Percentiles rank a stretch among this genome's conserved stretches.
phyloP scores from a whole-genome alignment of 35 echinoderm and acorn worm genomes.

The Patiria miniata region DNA sequence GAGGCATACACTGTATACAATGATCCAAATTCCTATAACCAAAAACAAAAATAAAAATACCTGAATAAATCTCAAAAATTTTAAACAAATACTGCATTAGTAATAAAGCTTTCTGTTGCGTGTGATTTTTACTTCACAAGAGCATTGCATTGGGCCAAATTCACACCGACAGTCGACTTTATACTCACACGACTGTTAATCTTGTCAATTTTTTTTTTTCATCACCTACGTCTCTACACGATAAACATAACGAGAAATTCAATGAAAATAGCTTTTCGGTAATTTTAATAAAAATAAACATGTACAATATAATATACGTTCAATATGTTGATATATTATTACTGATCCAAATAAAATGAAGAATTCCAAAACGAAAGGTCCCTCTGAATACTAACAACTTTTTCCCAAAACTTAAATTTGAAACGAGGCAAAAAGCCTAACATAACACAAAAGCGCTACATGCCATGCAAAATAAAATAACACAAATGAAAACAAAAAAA shows the following conservation, averaged over 20 bases:
- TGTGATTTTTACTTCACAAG: not conserved
- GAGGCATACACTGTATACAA: not conserved
- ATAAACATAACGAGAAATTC: not conserved
- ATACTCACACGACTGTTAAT: too few relatives aligned
- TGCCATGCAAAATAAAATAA: not conserved
- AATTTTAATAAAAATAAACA: slow-evolving; percentile 16
- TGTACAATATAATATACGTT: slow-evolving; percentile 30
- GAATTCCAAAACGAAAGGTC: not conserved
- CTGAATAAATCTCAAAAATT: not conserved
- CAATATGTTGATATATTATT: slow-evolving; percentile 18
- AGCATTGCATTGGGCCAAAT: not conserved
- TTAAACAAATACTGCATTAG: slow-evolving; percentile 23
- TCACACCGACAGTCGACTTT: not conserved
- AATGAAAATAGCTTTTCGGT: not conserved
- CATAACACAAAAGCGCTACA: not conserved
- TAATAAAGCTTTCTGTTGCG: too few relatives aligned
- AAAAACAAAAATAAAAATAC: slow-evolving; percentile 2
- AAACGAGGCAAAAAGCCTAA: not conserved
- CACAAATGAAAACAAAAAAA: not conserved
- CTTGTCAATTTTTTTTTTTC: not conserved
- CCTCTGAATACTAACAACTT: slow-evolving; percentile 14
- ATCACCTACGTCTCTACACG: not conserved
- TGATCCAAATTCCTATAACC: not conserved
- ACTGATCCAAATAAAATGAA: not conserved
- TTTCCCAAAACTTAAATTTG: too few relatives aligned